A percentile compares a stretch with the other conserved stretches of the same genome.
Conservation (phyloP, 2,113 vertebrate species). For the Burhinus oedicnemus region DNA sequence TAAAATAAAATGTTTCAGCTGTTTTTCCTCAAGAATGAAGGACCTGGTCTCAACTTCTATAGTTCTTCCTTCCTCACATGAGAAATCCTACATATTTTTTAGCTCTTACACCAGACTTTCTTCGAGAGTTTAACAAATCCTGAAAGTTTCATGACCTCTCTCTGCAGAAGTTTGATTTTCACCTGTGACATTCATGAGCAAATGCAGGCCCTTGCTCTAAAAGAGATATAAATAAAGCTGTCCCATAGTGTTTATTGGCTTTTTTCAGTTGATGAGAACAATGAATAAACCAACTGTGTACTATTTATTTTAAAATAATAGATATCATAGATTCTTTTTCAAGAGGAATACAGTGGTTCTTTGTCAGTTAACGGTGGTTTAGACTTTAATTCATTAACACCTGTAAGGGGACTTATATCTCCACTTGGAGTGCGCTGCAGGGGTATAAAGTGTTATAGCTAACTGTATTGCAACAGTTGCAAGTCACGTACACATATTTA, state of each 20-base stretch:
- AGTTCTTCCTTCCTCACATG: not conserved
- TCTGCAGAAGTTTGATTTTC: not conserved
- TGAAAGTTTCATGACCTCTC: not conserved
- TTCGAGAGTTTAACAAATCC: not conserved
- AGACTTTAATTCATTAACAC: not conserved
- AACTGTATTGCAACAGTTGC: not conserved
- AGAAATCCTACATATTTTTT: not conserved
- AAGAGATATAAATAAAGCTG: not conserved
- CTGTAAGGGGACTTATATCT: not conserved
- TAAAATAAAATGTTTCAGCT: not conserved
- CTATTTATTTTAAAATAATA: not conserved
- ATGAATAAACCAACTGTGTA: not conserved
- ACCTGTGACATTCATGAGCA: not conserved
- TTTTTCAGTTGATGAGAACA: not conserved
- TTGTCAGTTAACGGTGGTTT: not conserved
- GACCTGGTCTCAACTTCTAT: not conserved
- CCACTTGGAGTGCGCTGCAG: not conserved
- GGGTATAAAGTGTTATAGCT: not conserved
- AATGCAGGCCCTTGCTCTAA: not conserved
- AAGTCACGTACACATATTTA: not conserved
- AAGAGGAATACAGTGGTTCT: not conserved
- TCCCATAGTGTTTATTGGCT: not conserved
- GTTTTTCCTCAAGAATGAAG: not conserved
- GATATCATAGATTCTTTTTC: not conserved
- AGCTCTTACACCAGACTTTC: not conserved